Evolutionary conservation across 2,888 invertebrate genomes (phyloP), one percentile per base, ranked within the genome.

Genomic region (Oscheius sp.): DNA sequence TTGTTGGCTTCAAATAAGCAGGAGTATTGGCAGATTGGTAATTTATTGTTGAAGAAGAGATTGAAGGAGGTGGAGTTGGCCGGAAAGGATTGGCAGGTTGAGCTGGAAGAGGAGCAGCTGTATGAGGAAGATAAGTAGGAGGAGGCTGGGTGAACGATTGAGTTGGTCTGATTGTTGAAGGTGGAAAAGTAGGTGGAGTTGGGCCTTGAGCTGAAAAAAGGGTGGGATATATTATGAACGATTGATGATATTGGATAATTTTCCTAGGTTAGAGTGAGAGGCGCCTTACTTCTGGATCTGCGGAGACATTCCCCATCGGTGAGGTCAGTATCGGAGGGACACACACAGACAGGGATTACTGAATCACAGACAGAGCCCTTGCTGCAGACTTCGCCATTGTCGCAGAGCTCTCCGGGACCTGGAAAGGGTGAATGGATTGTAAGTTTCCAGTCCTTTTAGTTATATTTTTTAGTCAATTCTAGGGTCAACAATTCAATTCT

Each of bases 331-430:
- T 81, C 78, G 48, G 80, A 68, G 4, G 83, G 83, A 61, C 85
- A 85, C 37, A 86, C 82, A 70, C 86, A 86, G 42, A 86, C 81
- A 3, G 84, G 84, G 63, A 83, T 83, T 58, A 81, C 69, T 27
- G 72, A 61, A 68, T 84, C 82, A 70, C 86, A 86, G 53, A 83
- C 71, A 20, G 84, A 81, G 25, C 86, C 86, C 65, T 72, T 75
- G 46, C 63, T 67, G 70, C 85, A 85, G 33, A 79, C 72, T 58
- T 84, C 82, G 20, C 85, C 84, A 45, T 76, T 73, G 68, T 81
- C 80, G 71, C 86, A 86, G 29, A 78, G 74, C 48, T 85, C 84
- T 25, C 83, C 84, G 48, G 82, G 82, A 34, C 78, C 80, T 78
- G 66, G 23, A 31, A 39, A 2, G 34, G 23, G n/a, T 55, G 25